Evolutionary conservation across 1,140 invertebrate genomes (phyloP).

Genomic region (Hyphantria cunea): DNA sequence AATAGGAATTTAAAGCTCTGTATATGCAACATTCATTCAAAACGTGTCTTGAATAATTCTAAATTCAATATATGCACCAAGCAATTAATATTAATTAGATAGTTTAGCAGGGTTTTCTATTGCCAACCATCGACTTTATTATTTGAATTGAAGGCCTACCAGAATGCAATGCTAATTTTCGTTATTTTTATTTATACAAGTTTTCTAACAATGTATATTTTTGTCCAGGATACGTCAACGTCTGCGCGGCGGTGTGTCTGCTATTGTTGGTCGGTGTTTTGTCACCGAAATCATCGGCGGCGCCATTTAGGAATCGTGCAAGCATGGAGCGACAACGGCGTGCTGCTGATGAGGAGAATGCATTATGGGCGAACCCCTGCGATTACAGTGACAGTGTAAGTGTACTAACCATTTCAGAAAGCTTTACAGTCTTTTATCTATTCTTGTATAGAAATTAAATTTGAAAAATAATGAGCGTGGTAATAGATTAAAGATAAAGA

Average conservation of each 20-base stretch:
- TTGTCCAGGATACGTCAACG: conserved; percentile 70
- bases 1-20: background rate
- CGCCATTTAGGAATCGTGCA: conserved; percentile 49
- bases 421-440: no score
- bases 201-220: background rate
- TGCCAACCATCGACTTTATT: conserved; percentile 1
- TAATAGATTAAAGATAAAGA: no score
- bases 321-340: conserved; percentile 59
- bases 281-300: conserved; percentile 58
- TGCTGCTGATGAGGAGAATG: conserved; percentile 42
- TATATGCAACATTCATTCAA: background rate
- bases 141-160: background rate
- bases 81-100: conserved; percentile 5
- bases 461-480: no score
- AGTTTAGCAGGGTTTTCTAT: background rate
- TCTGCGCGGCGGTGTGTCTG: conserved; percentile 68
- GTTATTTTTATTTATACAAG: background rate
- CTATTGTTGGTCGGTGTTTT: conserved; percentile 61
- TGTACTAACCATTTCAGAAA: background rate
- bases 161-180: background rate
- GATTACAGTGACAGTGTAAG: conserved; percentile 57
- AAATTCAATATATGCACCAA: background rate
- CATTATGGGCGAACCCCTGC: conserved; percentile 65
- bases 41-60: conserved; percentile 1
- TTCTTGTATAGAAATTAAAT: no score